Conservation (phyloP, 2,797 vertebrate species). For the Oreochromis grahami region DNA sequence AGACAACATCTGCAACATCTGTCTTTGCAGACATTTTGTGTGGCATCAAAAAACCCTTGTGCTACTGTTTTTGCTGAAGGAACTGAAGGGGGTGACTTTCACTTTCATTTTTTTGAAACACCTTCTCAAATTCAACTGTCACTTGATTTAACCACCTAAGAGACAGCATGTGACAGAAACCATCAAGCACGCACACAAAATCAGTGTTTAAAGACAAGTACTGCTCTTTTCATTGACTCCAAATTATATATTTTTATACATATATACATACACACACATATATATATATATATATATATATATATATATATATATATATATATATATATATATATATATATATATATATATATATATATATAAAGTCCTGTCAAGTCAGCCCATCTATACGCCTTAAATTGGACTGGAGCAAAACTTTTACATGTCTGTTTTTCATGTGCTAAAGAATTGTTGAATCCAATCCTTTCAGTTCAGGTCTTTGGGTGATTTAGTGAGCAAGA, state of each 20-base stretch:
- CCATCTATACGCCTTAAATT: not conserved
- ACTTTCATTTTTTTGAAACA: not conserved
- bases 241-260: not conserved
- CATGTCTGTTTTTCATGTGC: not conserved
- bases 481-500: conserved; percentile 29
- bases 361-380: not conserved
- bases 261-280: fast-evolving
- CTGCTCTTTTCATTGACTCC: not conserved
- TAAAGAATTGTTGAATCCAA: not conserved
- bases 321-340: fast-evolving
- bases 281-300: fast-evolving
- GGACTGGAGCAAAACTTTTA: not conserved
- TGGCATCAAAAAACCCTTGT: not conserved
- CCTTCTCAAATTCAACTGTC: not conserved
- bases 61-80: not conserved
- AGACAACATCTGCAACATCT: not conserved
- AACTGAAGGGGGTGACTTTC: not conserved
- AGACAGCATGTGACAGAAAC: not conserved
- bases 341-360: no score
- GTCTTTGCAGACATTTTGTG: not conserved
- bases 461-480: not conserved
- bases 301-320: not conserved
- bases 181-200: not conserved
- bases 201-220: conserved; percentile 1
- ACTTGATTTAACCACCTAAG: not conserved